Evolutionary conservation across 2,888 invertebrate genomes (phyloP).

Genomic region (Nymphalis polychloros): DNA sequence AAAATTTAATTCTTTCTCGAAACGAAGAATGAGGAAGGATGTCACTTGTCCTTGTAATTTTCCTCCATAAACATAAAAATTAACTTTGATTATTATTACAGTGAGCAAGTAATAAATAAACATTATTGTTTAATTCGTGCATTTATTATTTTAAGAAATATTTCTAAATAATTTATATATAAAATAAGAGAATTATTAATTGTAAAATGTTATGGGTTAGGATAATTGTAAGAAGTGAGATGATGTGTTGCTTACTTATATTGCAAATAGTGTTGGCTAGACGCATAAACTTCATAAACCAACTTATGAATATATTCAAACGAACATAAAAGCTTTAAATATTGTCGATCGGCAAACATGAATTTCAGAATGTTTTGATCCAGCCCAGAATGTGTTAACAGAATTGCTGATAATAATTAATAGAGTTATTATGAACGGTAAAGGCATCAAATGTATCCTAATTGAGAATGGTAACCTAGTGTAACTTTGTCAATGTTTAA

Average conservation of each 20-base stretch:
- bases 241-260: no score
- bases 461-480: conserved; percentile 5
- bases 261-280: not conserved
- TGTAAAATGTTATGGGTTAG: not conserved
- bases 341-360: conserved; percentile 15
- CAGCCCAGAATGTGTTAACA: conserved; percentile 15
- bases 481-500: conserved; percentile 17
- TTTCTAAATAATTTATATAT: conserved; percentile 14
- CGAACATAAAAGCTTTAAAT: no score
- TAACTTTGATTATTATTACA: no score
- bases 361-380: not conserved
- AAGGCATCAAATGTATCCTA: conserved; percentile 21
- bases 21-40: not conserved
- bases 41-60: not conserved
- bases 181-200: conserved; percentile 6
- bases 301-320: no score
- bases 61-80: no score
- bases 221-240: not conserved
- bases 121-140: conserved; percentile 25
- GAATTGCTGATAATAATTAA: conserved; percentile 13
- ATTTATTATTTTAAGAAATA: conserved; percentile 35
- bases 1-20: not conserved
- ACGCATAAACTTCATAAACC: no score
- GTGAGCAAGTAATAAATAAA: not conserved
- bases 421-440: conserved; percentile 23